Percentiles rank a stretch among this genome's conserved stretches.
Conservation (phyloP, 1,140 invertebrate genomes). For the Brachionus sp. region DNA sequence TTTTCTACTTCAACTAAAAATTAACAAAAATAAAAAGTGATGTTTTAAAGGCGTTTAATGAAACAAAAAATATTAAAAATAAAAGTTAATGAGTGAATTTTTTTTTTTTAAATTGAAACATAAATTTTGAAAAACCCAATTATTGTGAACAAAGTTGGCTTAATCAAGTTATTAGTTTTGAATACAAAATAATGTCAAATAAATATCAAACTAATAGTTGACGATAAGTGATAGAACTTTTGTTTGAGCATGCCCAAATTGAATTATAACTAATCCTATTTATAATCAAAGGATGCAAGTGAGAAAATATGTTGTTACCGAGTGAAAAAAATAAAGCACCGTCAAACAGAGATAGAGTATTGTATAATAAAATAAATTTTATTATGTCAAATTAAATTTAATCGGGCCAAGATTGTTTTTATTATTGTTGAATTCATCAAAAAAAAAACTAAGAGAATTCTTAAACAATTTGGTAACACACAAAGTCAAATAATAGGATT, state of each 20-base stretch:
- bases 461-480: not conserved
- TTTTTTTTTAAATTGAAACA: no score
- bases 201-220: not conserved
- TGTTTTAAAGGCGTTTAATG: no score
- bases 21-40: no score
- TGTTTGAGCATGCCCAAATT: not conserved
- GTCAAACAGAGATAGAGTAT: not conserved
- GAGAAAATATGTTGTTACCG: not conserved
- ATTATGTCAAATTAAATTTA: not conserved
- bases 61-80: no score
- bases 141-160: no score
- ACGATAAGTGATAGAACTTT: not conserved
- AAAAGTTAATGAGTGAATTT: no score
- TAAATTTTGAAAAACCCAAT: no score
- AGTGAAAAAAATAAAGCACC: not conserved
- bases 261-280: not conserved
- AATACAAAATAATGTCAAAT: not conserved
- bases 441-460: not conserved
- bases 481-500: not conserved
- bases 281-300: not conserved
- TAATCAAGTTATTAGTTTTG: no score
- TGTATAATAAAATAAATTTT: not conserved
- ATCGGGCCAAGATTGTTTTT: constrained; percentile 1
- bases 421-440: constrained; percentile 1
- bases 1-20: no score